Evolutionary conservation across 1,140 invertebrate genomes (phyloP), one percentile per base, ranked within the genome.

Genomic region (Melipona quadrifasciata): DNA sequence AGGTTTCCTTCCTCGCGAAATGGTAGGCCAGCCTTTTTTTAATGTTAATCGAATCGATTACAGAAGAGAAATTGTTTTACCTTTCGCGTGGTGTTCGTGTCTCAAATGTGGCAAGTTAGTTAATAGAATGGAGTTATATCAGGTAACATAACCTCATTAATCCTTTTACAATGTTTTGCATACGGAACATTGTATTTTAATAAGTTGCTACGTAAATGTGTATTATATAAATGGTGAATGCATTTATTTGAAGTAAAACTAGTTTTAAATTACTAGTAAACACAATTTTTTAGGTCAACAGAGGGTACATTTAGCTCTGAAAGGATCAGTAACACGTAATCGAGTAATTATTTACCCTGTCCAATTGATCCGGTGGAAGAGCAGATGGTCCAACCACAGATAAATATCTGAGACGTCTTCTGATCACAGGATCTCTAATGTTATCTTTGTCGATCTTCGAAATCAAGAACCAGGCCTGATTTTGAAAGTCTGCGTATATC

Each of bases 381-480:
- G 98, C 98, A 58, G 98, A 96, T 16, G 97, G 97, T 47, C 98
- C 98, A 55, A 98, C 97, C 68, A 97, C 96, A 17, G 97, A 97
- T 47, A 98, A 95, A 80, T 97, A 96, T 90, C 96, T 96, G 17
- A 99, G 95, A 92, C 98, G 97, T 82, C 98, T 94, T 91, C 96
- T 96, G 0, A 97, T 95, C 12, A 95, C 92, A 19, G 96, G 95
- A 93, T 99, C 97, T 10, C 96, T 95, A 61, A 98, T 96, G 12
- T 93, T 94, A 27, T 96, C 95, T 6, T 91, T 95, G 95, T 82
- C 97, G 95, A 89, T 97, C 95, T 80, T 96, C 93, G 96, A 96
- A 2, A 98, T 96, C 34, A 97, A 94, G 57, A 97, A 95, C 96
- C 97, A 97, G 0, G 98, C 95, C 53, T 96, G 96, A 61, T 97